Evolutionary conservation across 2,113 vertebrate species (phyloP).

Genomic region (Oxyruncus cristatus): DNA sequence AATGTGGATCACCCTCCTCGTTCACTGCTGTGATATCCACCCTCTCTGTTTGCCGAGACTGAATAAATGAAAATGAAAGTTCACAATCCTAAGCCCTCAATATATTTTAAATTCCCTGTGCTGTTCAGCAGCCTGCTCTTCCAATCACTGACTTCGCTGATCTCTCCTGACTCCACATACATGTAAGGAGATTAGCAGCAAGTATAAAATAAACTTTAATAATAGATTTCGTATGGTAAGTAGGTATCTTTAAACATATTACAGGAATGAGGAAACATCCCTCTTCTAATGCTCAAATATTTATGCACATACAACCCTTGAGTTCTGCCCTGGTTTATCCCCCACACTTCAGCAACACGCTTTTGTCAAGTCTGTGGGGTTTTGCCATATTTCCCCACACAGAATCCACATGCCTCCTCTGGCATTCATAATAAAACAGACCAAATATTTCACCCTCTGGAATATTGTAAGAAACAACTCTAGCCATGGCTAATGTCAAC

Average conservation of each 20-base stretch:
- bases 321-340: not conserved
- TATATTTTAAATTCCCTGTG: not conserved
- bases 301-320: not conserved
- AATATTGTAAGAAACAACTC: not conserved
- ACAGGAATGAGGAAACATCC: not conserved
- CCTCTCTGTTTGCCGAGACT: conserved; percentile 5
- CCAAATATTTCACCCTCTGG: not conserved
- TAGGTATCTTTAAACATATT: conserved; percentile 4
- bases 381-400: not conserved
- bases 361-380: not conserved
- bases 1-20: not conserved
- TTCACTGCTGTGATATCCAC: not conserved
- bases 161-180: conserved; percentile 41
- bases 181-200: conserved; percentile 8
- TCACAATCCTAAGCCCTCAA: not conserved
- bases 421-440: not conserved
- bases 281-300: conserved; percentile 17
- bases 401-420: not conserved
- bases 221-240: not conserved
- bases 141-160: not conserved
- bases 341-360: not conserved
- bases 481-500: not conserved
- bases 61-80: conserved; percentile 29
- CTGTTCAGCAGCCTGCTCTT: not conserved
- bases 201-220: conserved; percentile 28